phyloP scores from a whole-genome alignment of 2,797 vertebrate genomes.

The Gallirallus australis region DNA sequence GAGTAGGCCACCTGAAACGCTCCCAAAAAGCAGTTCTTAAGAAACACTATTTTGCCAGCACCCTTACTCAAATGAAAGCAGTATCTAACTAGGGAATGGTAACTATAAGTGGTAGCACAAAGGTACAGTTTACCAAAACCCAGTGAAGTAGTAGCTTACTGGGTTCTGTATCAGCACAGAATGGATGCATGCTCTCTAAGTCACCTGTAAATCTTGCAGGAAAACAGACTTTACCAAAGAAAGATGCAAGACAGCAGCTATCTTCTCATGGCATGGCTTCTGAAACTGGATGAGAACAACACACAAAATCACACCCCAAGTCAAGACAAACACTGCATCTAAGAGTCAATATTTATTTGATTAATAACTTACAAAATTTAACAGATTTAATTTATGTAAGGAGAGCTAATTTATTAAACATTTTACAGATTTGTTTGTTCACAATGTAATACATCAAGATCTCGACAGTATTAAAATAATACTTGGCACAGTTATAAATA shows the following conservation, averaged over 20 bases:
- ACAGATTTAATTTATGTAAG: conserved; percentile 85
- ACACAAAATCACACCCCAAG: conserved; percentile 44
- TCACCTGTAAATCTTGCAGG: neutral
- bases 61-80: neutral
- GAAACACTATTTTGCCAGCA: neutral
- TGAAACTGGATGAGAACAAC: neutral
- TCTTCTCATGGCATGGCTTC: neutral
- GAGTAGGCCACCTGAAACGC: neutral
- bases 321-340: conserved; percentile 74
- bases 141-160: neutral
- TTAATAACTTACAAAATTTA: conserved; percentile 88
- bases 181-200: neutral
- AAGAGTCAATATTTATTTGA: conserved; percentile 88
- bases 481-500: conserved; percentile 90
- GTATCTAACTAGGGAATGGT: neutral
- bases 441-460: conserved; percentile 84
- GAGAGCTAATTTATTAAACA: conserved; percentile 87
- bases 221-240: neutral
- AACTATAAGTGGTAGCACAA: neutral
- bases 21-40: neutral
- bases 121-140: neutral
- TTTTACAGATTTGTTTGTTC: conserved; percentile 83
- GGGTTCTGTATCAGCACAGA: neutral
- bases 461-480: conserved; percentile 85
- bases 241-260: neutral